Base-by-base conservation (phyloP, 2,888 invertebrate species). In the Melinaea marsaeus region DNA sequence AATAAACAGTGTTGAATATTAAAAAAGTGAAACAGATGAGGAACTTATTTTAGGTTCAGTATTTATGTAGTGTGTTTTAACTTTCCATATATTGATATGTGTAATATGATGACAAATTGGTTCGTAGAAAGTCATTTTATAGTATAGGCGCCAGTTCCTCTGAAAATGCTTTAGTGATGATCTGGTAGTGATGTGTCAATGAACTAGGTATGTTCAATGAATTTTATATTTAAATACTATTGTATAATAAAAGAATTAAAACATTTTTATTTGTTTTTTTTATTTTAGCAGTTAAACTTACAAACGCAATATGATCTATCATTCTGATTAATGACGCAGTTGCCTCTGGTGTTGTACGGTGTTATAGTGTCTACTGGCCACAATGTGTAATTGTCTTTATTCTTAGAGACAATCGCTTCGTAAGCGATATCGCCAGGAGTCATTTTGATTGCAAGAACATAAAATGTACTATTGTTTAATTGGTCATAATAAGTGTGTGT, bases 371-470 rank as follows among this genome's bases (percentile, higher is more conserved):
- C 93, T 22, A 93, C 90, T 35, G 91, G 90, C 3, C 92, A 91
- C 33, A 92, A 78, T 55, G 81, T 77, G 57, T 92, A 90, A 56
- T 78, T 75, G 11, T 79, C 75, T 3, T 73, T 79, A 55, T 79
- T 72, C 64, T 88, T 83, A 35, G 88, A 82, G 7, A 95, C 87
- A 0, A 94, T 94, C 1, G 92, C 92, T 81, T 95, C 95, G 72
- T 93, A 95, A 45, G 91, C 82, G 0, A 92, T 93, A 57, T 91
- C 83, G 4, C 93, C 94, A 0, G 95, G 95, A 2, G 80, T 76
- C 9, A 94, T 93, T 64, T 92, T 85, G 65, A 96, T 88, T 64
- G 93, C 91, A 47, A 95, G 80, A 35, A 95, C 90, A 74, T 94
- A 92, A 72, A 92, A 79, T 4, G 74, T 79, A 62, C 76, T 76